Evolutionary conservation across 2,888 invertebrate species (phyloP).

Genomic region (Mythimna impura): DNA sequence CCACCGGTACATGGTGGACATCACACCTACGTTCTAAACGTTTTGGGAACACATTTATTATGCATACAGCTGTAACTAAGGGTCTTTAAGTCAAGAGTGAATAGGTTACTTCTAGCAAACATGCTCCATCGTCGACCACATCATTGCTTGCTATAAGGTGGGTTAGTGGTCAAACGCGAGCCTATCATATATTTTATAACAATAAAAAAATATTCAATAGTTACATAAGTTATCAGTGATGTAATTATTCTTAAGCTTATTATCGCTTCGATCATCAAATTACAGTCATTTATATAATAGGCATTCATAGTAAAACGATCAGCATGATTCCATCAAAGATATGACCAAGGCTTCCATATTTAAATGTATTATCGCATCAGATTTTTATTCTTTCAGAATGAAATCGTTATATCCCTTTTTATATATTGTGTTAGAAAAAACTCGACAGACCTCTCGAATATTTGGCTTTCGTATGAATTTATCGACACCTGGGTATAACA

Average conservation of each 20-base stretch:
- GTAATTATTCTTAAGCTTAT: background rate
- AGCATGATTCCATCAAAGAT: background rate
- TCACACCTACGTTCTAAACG: too few relatives aligned
- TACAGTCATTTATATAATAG: background rate
- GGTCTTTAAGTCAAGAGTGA: too few relatives aligned
- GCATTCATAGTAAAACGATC: background rate
- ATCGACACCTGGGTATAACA: constrained; percentile 34
- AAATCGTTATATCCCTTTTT: background rate
- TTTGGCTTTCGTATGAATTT: constrained; percentile 31
- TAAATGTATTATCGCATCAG: background rate
- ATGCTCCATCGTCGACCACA: too few relatives aligned
- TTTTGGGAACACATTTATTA: too few relatives aligned
- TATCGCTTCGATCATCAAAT: background rate
- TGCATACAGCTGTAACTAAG: too few relatives aligned
- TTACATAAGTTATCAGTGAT: constrained; percentile 14
- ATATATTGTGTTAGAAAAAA: constrained; percentile 24
- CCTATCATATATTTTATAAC: too few relatives aligned
- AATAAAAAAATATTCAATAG: background rate
- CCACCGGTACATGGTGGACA: too few relatives aligned
- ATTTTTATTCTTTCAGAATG: background rate
- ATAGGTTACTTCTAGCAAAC: too few relatives aligned
- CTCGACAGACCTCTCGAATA: constrained; percentile 6
- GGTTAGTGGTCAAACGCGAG: too few relatives aligned
- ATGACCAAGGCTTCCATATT: background rate
- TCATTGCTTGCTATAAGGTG: too few relatives aligned